Evolutionary conservation across 2,113 vertebrate species (phyloP).

Genomic region (Grallaria varia): DNA sequence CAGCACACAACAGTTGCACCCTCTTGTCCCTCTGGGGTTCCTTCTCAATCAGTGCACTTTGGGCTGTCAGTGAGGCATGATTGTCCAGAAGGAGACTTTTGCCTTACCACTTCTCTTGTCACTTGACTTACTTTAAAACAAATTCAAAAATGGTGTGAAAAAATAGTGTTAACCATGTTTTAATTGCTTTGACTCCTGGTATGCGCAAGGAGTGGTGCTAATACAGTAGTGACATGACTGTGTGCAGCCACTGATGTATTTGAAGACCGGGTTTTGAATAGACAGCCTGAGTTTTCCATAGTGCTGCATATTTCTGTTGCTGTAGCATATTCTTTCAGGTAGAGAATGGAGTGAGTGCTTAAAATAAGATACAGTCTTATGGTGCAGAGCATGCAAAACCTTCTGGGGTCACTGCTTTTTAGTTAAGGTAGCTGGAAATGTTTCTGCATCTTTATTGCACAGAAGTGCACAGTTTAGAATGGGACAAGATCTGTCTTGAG

Average conservation of each 20-base stretch:
- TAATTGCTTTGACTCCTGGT: neutral
- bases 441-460: neutral
- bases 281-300: neutral
- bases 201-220: neutral
- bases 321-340: neutral
- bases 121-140: neutral
- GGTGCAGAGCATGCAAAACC: neutral
- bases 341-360: neutral
- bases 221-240: neutral
- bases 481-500: neutral
- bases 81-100: neutral
- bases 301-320: neutral
- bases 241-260: rapidly evolving
- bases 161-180: neutral
- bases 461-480: neutral
- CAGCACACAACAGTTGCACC: neutral
- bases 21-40: neutral
- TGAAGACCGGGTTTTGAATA: neutral
- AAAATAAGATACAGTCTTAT: neutral
- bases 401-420: neutral
- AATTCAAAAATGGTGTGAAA: neutral
- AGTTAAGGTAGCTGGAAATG: neutral
- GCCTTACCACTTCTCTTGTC: neutral
- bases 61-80: neutral
- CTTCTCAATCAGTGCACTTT: neutral